Base-by-base conservation (phyloP, 2,888 invertebrate species). In the Pheosia gnoma region DNA sequence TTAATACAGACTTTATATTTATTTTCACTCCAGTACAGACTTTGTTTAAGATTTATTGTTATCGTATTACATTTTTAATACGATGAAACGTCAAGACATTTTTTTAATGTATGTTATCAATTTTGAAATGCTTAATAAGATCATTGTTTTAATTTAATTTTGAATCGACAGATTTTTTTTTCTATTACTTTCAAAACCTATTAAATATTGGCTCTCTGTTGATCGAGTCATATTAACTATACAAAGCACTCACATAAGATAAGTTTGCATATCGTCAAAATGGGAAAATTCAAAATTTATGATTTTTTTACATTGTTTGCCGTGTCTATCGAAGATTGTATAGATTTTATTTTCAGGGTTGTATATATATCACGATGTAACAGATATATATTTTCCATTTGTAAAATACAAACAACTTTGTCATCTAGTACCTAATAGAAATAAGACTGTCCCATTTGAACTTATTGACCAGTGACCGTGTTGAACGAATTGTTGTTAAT, bases 371-470 rank as follows among this genome's bases (percentile, higher is more conserved):
- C 36, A 8, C 11, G 10, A 53, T 37, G 53, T 53, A 53, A 38
- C 53, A 9, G n/a, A 47, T 8, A n/a, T n/a, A 47, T 47, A n/a
- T 47, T 55, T 38, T 37, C n/a, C 55, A 55, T 55, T 55, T 53
- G 39, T 13, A 39, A n/a, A 39, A 39, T 55, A 55, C 55, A 39
- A 39, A 8, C 11, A 9, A 59, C 58, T 67, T 65, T 41, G 55
- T 62, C 41, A 53, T 67, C 49, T 66, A 67, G 66, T 67, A 70
- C 68, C 61, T 73, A 70, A 67, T 74, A 75, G 62, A 68, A 62
- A 68, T 77, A 78, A 79, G 76, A 72, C 70, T 78, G 70, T 64
- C 65, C 58, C 49, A 59, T 6, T 13, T 61, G 58, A 66, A 64
- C 68, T 59, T 64, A 60, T 61, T 66, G 62, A 67, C 62, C 66